phyloP scores from a whole-genome alignment of 2,797 vertebrate species.

The Sciurus carolinensis region DNA sequence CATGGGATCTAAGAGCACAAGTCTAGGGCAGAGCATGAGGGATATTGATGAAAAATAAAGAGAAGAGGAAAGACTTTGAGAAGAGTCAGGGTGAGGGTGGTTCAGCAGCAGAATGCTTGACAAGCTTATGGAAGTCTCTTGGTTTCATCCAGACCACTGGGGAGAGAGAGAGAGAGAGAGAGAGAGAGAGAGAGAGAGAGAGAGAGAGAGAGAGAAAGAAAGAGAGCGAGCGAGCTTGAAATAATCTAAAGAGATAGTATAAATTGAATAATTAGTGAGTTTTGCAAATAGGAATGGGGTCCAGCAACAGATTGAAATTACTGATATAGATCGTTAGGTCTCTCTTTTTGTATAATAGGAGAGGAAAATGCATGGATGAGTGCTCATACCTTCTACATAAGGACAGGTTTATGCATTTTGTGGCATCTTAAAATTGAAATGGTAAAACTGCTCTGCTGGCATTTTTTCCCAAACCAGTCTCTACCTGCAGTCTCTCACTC shows the following conservation, averaged over 20 bases:
- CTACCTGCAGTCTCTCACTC: background rate
- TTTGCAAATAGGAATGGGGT: background rate
- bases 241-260: background rate
- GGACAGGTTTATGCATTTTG: background rate
- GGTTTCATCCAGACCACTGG: background rate
- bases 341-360: background rate
- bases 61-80: background rate
- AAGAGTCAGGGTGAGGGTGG: background rate
- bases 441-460: background rate
- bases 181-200: background rate
- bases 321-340: background rate
- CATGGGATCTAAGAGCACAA: background rate
- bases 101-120: no score
- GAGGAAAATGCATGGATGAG: background rate
- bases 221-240: background rate
- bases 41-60: background rate
- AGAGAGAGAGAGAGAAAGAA: background rate
- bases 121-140: background rate
- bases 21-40: rapidly evolving
- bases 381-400: background rate
- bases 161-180: background rate
- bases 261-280: background rate
- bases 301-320: background rate
- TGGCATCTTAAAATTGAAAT: background rate
- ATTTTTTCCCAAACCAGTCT: background rate